Base-by-base conservation (phyloP, 2,113 vertebrate species). In the Marmota flaviventris region DNA sequence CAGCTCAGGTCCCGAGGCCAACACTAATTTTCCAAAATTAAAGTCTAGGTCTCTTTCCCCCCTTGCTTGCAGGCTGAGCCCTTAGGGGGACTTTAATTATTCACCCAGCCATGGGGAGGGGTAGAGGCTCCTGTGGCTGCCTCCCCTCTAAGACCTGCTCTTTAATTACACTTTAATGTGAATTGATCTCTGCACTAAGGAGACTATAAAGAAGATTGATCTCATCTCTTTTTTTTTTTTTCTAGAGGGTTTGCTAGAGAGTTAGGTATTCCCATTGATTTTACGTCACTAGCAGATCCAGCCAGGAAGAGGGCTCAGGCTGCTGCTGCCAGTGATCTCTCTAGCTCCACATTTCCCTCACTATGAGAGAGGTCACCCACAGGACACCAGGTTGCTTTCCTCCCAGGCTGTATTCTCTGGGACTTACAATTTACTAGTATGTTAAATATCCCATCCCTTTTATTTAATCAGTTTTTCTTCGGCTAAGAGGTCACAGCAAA, bases 131-230 rank as follows among this genome's bases (percentile, higher is more conserved):
- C 7, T 18, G 24, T 63, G 45, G 14, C 20, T 14, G 42, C 32
- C 65, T 69, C 45, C 97, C 92, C 63, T 63, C n/a, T 58, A 91
- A 97, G 96, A 79, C 67, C 96, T 53, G 90, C 95, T 98, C 96
- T 98, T 98, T 98, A 98, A 98, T 98, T 98, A 97, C 69, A 81
- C 93, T 97, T 98, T 97, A 98, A 98, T 97, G 96, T 84, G 94
- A 98, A 98, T 89, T 97, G 97, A 98, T 98, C 97, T 98, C 96
- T 96, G 93, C 95, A 97, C 97, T 98, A 96, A 98, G 58, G 95
- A 98, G 97, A 95, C 96, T 97, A 61, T 98, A 98, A 98, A 98
- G 98, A 98, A 97, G 95, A 98, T 70, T 97, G 97, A 98, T 98
- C 94, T 9, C 12, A 6, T 94, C 96, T 85, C 97, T 42, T 45